Percentiles rank a stretch among this genome's conserved stretches.
Evolutionary conservation across 2,797 vertebrate genomes (phyloP).

Genomic region (Fratercula arctica): DNA sequence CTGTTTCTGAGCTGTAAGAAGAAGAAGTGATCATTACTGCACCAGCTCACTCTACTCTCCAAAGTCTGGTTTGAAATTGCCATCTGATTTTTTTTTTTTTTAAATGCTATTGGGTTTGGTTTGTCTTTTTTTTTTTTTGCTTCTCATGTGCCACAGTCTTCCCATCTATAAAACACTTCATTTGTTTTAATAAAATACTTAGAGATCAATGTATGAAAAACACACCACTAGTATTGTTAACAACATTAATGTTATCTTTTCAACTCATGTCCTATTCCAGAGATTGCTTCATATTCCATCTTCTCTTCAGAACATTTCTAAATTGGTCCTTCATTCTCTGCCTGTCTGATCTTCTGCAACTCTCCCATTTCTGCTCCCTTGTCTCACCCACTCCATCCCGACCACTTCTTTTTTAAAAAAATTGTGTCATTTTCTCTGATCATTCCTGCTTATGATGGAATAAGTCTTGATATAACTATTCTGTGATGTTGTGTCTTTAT

Average conservation of each 20-base stretch:
- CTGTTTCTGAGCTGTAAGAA: background rate
- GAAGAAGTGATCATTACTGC: background rate
- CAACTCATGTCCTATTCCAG: background rate
- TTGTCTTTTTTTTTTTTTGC: background rate
- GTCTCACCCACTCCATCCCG: background rate
- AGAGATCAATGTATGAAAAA: background rate
- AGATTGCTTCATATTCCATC: background rate
- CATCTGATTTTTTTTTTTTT: background rate
- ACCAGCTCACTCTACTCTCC: background rate
- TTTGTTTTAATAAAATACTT: background rate
- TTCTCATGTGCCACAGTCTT: background rate
- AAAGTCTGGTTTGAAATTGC: background rate
- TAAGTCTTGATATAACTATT: background rate
- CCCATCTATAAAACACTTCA: background rate
- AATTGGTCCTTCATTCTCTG: background rate
- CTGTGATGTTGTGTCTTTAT: background rate
- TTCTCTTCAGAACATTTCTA: background rate
- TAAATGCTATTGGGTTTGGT: background rate
- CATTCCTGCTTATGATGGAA: background rate
- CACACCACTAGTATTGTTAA: background rate
- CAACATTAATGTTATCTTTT: background rate
- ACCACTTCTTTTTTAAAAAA: background rate
- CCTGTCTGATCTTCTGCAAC: background rate
- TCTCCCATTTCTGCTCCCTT: background rate
- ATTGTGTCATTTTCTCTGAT: background rate